Conservation (phyloP, 2,888 invertebrate genomes). For the Coecobrya sp. region DNA sequence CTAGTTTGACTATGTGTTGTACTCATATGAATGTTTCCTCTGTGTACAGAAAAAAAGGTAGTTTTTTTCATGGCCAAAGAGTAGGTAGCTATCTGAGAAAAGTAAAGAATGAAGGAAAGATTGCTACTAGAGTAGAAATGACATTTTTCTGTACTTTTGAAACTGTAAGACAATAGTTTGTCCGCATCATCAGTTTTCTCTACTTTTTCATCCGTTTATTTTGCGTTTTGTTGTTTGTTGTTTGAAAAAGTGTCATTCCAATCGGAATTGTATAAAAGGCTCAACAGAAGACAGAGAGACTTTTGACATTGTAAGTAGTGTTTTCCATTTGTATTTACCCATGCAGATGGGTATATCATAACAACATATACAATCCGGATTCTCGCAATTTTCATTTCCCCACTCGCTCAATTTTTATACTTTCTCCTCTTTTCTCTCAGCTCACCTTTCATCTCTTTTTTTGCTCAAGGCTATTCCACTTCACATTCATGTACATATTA, state of each 20-base stretch:
- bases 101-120: neutral
- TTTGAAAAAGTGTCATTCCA: conserved; percentile 58
- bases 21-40: conserved; percentile 38
- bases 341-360: neutral
- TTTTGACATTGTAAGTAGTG: neutral
- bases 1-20: conserved; percentile 49
- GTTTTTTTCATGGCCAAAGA: neutral
- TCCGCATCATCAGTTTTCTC: conserved; percentile 49
- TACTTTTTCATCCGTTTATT: conserved; percentile 67
- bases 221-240: conserved; percentile 63
- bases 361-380: conserved; percentile 47
- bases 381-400: conserved; percentile 73
- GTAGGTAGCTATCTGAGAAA: neutral
- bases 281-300: neutral
- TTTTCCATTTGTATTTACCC: neutral
- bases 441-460: conserved; percentile 39
- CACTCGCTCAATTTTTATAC: conserved; percentile 64
- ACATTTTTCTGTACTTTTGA: conserved; percentile 9
- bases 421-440: neutral
- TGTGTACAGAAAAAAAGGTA: conserved; percentile 29
- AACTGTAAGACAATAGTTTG: conserved; percentile 33
- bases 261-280: conserved; percentile 44
- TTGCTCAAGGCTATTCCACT: conserved; percentile 37
- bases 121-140: neutral
- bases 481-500: neutral